phyloP scores from a whole-genome alignment of 2,113 vertebrate species.

The Motacilla alba region DNA sequence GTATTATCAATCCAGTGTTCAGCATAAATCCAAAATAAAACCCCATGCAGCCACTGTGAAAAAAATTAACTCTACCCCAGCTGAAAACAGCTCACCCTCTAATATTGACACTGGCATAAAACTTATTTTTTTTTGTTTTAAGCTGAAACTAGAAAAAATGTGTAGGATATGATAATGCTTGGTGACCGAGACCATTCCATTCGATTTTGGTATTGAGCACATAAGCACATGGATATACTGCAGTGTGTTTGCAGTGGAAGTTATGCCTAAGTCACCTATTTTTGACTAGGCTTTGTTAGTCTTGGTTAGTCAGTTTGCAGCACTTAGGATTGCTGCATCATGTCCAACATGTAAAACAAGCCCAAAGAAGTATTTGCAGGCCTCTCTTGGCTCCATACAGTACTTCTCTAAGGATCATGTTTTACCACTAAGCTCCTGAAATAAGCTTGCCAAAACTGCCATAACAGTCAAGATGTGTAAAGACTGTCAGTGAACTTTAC shows the following conservation, averaged over 20 bases:
- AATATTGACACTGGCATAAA: neutral
- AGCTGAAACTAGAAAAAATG: neutral
- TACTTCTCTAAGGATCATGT: neutral
- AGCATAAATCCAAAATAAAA: neutral
- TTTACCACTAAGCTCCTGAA: neutral
- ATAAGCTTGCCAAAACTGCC: neutral
- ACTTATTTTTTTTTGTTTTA: neutral
- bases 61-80: neutral
- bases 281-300: neutral
- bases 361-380: neutral
- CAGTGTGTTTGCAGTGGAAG: neutral
- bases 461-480: neutral
- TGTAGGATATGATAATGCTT: neutral
- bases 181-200: neutral
- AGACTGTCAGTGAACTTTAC: neutral
- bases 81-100: neutral
- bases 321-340: rapidly evolving
- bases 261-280: neutral
- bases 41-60: neutral
- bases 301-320: neutral
- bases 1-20: neutral
- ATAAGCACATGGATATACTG: neutral
- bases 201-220: neutral
- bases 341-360: neutral
- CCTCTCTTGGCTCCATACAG: neutral